Conservation (phyloP, 2,113 vertebrate species). For the Vanacampus margaritifer region DNA sequence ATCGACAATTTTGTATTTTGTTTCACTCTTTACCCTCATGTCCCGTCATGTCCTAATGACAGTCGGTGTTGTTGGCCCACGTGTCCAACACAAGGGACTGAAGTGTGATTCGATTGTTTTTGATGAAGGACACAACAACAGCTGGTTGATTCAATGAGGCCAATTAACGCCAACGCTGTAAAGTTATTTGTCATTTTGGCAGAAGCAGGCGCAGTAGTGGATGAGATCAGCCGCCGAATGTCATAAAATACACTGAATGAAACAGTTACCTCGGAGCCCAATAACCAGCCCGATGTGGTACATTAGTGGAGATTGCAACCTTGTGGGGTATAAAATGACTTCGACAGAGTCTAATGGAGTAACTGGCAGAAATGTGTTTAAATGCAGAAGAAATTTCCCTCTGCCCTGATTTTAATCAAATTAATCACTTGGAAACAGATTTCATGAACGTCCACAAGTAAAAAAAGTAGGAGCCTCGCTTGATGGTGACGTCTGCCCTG, state of each 20-base stretch:
- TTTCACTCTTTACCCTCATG: not conserved
- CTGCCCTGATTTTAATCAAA: not conserved
- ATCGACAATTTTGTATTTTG: not conserved
- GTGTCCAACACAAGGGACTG: not conserved
- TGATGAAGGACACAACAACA: constrained; percentile 3
- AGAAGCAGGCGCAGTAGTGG: not conserved
- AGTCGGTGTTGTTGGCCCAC: not conserved
- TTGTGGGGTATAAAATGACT: not conserved
- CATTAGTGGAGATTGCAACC: not conserved
- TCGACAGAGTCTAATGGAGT: not conserved
- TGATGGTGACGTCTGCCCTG: not conserved
- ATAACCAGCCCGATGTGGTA: not conserved
- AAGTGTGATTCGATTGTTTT: not conserved
- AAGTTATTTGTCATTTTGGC: constrained; percentile 7
- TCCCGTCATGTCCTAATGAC: not conserved
- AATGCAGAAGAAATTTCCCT: not conserved
- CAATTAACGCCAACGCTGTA: constrained; percentile 2
- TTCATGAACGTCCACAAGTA: not conserved
- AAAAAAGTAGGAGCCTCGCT: not conserved
- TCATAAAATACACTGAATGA: not conserved
- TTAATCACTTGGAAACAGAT: not conserved
- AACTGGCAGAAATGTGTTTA: not conserved
- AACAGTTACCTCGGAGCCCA: not conserved
- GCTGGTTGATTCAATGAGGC: constrained; percentile 6
- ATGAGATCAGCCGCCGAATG: not conserved